Percentiles rank a stretch among this genome's conserved stretches.
These are phyloP conservation scores for Neoniphon sammara DNA, from an alignment of 2,797 vertebrate species.

Conservation along the genomic window DNA sequence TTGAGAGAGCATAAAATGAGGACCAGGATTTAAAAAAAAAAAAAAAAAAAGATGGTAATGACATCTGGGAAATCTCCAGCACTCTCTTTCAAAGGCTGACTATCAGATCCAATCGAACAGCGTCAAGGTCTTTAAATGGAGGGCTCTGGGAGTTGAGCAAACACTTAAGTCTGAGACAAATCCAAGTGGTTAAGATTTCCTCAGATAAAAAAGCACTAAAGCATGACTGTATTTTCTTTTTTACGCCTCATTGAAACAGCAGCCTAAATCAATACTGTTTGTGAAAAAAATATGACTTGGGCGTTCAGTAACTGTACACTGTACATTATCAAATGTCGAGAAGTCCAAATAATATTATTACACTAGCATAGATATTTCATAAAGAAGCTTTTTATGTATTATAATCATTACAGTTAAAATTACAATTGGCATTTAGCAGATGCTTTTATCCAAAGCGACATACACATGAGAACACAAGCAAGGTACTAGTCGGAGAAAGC, in stretches of 20 bases:
- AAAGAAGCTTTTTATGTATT: not conserved
- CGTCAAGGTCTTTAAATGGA: constrained; percentile 43
- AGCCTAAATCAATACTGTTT: constrained; percentile 18
- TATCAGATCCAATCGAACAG: constrained; percentile 46
- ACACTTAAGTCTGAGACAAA: constrained; percentile 15
- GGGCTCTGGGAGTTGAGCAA: constrained; percentile 47
- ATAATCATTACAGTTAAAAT: too few relatives aligned
- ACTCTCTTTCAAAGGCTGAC: constrained; percentile 36
- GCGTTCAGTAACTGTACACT: not conserved
- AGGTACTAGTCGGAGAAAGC: too few relatives aligned
- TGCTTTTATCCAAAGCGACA: too few relatives aligned
- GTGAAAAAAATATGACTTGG: not conserved
- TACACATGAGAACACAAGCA: too few relatives aligned
- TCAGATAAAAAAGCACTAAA: constrained; percentile 28
- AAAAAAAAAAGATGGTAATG: constrained; percentile 48
- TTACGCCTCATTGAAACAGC: constrained; percentile 4
- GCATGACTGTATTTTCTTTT: constrained; percentile 9
- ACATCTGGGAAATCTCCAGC: constrained; percentile 51
- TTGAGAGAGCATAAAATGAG: constrained; percentile 52
- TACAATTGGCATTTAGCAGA: too few relatives aligned
- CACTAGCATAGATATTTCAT: not conserved
- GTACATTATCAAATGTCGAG: not conserved
- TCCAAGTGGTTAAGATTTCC: not conserved
- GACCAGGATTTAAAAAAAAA: constrained; percentile 8
- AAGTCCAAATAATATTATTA: not conserved